phyloP scores from a whole-genome alignment of 2,888 invertebrate species.

The Andrena trimmerana region DNA sequence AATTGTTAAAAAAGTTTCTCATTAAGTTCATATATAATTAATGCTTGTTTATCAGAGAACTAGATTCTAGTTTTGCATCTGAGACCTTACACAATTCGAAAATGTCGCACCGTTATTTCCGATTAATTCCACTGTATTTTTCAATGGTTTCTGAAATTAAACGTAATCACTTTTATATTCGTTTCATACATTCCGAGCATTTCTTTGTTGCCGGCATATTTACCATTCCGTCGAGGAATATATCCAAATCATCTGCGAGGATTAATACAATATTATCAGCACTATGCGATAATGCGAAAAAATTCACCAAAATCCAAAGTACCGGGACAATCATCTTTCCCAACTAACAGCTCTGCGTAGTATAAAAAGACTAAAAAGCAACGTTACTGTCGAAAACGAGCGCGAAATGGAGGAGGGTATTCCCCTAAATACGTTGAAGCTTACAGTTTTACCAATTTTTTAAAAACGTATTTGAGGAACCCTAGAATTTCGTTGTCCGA shows the following conservation, averaged over 20 bases:
- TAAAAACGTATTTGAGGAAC: not conserved
- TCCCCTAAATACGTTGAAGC: not conserved
- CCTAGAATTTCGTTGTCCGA: not conserved
- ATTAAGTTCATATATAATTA: not conserved
- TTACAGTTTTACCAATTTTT: not conserved
- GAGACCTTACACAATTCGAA: slow-evolving; percentile 89
- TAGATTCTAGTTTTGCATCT: not conserved
- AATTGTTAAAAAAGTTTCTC: slow-evolving; percentile 53
- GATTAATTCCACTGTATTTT: slow-evolving; percentile 88
- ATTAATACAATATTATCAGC: slow-evolving; percentile 91
- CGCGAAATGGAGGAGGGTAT: slow-evolving; percentile 3
- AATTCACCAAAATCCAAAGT: slow-evolving; percentile 21
- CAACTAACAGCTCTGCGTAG: not conserved
- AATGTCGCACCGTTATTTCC: slow-evolving; percentile 89
- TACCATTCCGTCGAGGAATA: slow-evolving; percentile 92
- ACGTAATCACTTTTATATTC: slow-evolving; percentile 21
- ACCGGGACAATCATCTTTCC: slow-evolving; percentile 30
- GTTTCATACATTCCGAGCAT: slow-evolving; percentile 50
- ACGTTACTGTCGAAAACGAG: not conserved
- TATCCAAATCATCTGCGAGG: slow-evolving; percentile 95
- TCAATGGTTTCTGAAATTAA: slow-evolving; percentile 88
- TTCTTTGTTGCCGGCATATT: slow-evolving; percentile 76
- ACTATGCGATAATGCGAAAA: slow-evolving; percentile 27
- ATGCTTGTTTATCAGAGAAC: not conserved
- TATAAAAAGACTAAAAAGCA: not conserved